A percentile compares a stretch with the other conserved stretches of the same genome.
phyloP scores from a whole-genome alignment of 2,797 vertebrate genomes.

The Poecilia wingei region DNA sequence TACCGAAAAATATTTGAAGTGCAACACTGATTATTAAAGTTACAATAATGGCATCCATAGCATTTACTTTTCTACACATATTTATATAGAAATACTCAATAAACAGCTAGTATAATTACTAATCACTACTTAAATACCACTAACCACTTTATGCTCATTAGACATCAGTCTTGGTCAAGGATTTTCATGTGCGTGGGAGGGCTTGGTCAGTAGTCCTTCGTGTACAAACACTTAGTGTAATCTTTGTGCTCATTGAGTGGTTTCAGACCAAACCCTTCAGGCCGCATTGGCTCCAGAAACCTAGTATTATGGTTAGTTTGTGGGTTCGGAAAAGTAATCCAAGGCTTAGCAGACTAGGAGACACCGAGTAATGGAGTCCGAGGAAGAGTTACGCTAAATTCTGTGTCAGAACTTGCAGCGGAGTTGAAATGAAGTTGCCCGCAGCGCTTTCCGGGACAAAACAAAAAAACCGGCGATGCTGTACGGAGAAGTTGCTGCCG shows the following conservation, averaged over 20 bases:
- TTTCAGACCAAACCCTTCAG: slow-evolving; percentile 69
- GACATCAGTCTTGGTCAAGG: slow-evolving; percentile 6
- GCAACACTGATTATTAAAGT: neutral
- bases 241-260: slow-evolving; percentile 66
- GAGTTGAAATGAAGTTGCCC: slow-evolving; percentile 53
- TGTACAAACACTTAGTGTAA: slow-evolving; percentile 60
- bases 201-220: slow-evolving; percentile 34
- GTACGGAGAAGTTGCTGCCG: slow-evolving; percentile 40
- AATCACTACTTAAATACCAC: neutral
- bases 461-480: slow-evolving; percentile 41
- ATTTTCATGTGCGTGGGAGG: slow-evolving; percentile 24
- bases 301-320: slow-evolving; percentile 80
- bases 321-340: slow-evolving; percentile 69
- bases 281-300: slow-evolving; percentile 73
- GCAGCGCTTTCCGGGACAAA: slow-evolving; percentile 47
- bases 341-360: slow-evolving; percentile 58
- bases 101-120: neutral
- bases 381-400: slow-evolving; percentile 38
- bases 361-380: slow-evolving; percentile 60
- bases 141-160: neutral
- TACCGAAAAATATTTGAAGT: neutral
- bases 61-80: neutral
- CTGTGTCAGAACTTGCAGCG: slow-evolving; percentile 65
- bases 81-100: neutral
- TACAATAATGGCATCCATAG: neutral